Evolutionary conservation across 2,888 invertebrate genomes (phyloP).

Genomic region (Spilarctia lutea): DNA sequence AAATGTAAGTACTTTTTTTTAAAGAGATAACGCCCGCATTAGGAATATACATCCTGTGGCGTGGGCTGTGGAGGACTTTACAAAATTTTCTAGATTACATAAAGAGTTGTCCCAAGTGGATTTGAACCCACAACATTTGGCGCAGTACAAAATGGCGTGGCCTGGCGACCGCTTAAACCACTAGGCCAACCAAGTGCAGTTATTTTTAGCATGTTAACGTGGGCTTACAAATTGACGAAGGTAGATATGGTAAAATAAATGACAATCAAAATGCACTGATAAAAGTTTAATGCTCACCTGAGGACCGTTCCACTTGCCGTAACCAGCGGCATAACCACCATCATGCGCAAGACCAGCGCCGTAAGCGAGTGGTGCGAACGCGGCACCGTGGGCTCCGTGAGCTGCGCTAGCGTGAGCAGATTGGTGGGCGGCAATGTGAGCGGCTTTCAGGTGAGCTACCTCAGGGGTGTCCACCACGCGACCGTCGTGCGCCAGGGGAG

Average conservation of each 20-base stretch:
- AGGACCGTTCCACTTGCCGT: conserved; percentile 82
- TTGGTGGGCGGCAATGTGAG: conserved; percentile 82
- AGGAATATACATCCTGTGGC: too few relatives aligned
- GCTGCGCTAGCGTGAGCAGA: conserved; percentile 70
- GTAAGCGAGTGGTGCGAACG: conserved; percentile 61
- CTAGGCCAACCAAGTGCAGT: too few relatives aligned
- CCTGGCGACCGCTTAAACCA: too few relatives aligned
- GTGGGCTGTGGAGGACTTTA: too few relatives aligned
- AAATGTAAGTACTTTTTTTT: too few relatives aligned
- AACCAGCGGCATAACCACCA: conserved; percentile 71
- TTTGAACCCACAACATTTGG: too few relatives aligned
- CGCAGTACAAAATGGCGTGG: too few relatives aligned
- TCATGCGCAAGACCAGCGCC: conserved; percentile 55
- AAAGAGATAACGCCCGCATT: too few relatives aligned
- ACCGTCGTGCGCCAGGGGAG: conserved; percentile 82
- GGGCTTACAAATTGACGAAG: not conserved
- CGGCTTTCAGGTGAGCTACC: conserved; percentile 86
- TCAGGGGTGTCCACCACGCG: conserved; percentile 85
- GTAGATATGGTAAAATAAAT: not conserved
- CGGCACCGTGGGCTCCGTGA: conserved; percentile 59
- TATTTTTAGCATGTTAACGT: not conserved
- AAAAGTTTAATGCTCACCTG: conserved; percentile 51
- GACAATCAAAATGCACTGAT: not conserved
- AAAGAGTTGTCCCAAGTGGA: too few relatives aligned
- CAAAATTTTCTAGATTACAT: too few relatives aligned